Conservation (phyloP, 2,113 vertebrate species). For the Picathartes gymnocephalus region DNA sequence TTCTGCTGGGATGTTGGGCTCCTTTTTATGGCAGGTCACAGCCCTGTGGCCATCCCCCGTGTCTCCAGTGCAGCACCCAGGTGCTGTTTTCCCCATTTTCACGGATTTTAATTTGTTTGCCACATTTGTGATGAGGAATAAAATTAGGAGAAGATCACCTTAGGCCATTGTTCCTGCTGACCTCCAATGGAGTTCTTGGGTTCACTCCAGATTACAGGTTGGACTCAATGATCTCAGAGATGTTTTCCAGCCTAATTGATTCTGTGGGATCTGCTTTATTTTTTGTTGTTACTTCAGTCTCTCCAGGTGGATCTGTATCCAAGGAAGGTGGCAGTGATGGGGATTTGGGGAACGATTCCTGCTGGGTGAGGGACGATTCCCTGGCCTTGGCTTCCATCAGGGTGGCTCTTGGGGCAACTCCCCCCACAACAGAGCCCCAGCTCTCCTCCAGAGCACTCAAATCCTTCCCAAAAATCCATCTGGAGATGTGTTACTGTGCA, state of each 20-base stretch:
- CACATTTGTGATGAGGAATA: background rate
- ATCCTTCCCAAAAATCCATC: background rate
- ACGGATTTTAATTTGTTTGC: background rate
- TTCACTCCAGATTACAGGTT: rapidly evolving
- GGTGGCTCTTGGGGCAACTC: background rate
- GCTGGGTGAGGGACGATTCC: rapidly evolving
- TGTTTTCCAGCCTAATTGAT: background rate
- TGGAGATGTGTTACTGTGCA: background rate
- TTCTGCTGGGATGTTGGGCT: rapidly evolving
- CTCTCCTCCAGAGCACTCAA: background rate
- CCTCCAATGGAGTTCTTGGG: background rate
- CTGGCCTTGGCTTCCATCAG: background rate
- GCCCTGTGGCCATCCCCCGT: background rate
- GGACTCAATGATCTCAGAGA: background rate
- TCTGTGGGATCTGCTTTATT: background rate
- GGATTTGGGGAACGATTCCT: background rate
- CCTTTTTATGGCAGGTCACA: no score
- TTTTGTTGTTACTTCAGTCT: background rate
- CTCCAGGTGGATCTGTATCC: background rate
- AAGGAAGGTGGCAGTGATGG: background rate
- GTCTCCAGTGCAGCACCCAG: background rate
- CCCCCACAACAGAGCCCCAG: background rate
- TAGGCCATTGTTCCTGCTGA: background rate
- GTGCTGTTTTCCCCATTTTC: background rate
- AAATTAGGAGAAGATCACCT: background rate